Evolutionary conservation across 2,888 invertebrate species (phyloP).

Genomic region (Anthophora plumipes): DNA sequence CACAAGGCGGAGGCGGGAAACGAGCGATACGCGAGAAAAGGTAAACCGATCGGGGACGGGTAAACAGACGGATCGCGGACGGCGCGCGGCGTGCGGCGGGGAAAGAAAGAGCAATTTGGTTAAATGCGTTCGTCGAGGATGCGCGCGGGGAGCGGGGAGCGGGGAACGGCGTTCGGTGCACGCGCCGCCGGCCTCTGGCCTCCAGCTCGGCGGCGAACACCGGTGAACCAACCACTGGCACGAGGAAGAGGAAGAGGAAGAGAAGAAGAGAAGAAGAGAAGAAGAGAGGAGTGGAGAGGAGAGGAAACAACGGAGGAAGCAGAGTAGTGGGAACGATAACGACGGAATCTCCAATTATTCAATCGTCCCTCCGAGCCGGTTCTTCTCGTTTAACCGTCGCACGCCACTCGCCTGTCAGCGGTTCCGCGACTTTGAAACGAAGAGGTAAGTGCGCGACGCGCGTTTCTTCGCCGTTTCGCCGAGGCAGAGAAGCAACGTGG

Average conservation of each 20-base stretch:
- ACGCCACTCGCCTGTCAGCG: conserved; percentile 19
- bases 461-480: no score
- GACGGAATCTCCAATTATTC: conserved; percentile 81
- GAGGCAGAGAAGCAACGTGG: not conserved
- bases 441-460: conserved; percentile 9
- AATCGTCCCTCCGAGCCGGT: conserved; percentile 75
- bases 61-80: conserved; percentile 38
- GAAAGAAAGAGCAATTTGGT: conserved; percentile 47
- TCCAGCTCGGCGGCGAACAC: no score
- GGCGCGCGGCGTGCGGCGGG: not conserved
- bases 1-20: not conserved
- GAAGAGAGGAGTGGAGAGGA: conserved; percentile 8
- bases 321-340: conserved; percentile 64
- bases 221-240: not conserved
- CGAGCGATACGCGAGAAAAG: conserved; percentile 33
- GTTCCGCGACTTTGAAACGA: conserved; percentile 46
- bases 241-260: conserved; percentile 7
- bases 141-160: not conserved
- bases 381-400: conserved; percentile 66
- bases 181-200: no score
- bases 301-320: conserved; percentile 46
- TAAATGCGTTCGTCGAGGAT: conserved; percentile 38
- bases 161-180: no score
- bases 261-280: no score
- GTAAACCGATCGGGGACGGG: conserved; percentile 44